Evolutionary conservation across 2,113 vertebrate genomes (phyloP), one percentile per base, ranked within the genome.

Genomic region (Geococcyx californianus): DNA sequence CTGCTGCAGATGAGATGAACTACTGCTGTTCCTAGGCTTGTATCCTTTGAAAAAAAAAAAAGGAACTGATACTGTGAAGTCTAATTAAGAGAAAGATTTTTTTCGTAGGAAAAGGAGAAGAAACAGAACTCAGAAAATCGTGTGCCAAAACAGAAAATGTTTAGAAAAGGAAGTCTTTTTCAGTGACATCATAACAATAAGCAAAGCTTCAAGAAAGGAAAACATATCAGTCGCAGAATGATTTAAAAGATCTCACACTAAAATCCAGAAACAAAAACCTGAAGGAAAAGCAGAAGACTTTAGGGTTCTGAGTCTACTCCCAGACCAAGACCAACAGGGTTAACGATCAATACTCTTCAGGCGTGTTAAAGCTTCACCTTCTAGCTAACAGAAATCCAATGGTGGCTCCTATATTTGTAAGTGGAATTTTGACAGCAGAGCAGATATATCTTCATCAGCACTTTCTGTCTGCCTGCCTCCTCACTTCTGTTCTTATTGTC

Each of bases 361-460:
- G 64, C 0, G 0, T 68, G 56, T 52, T 89, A 94, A 93, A 90
- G 40, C n/a, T 87, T 94, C 89, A 94, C 86, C 80, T 96, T 94
- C 73, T 25, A 94, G 86, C 89, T 93, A 89, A 90, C 84, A 94
- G 62, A 87, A 95, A 89, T 81, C 56, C 91, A 92, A 1, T 87
- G 90, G 95, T 74, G 51, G 47, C 51, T 78, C 36, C 84, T 82
- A 3, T 90, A 63, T 84, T 93, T 87, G 24, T 83, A 52, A 87
- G 80, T 54, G 60, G 68, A 91, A 81, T 91, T 94, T 56, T 94
- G 93, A 95, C 94, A 92, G 91, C 80, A 81, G 76, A 87, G 84
- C 74, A 95, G 91, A 95, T 97, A 92, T 5, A 95, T 97, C 95
- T 96, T 97, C 91, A 96, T 96, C 94, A 95, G 90, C 67, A 93